These are phyloP conservation scores for Aspiorhynchus laticeps DNA, from an alignment of 2,113 vertebrate genomes.

Conservation along the genomic window DNA sequence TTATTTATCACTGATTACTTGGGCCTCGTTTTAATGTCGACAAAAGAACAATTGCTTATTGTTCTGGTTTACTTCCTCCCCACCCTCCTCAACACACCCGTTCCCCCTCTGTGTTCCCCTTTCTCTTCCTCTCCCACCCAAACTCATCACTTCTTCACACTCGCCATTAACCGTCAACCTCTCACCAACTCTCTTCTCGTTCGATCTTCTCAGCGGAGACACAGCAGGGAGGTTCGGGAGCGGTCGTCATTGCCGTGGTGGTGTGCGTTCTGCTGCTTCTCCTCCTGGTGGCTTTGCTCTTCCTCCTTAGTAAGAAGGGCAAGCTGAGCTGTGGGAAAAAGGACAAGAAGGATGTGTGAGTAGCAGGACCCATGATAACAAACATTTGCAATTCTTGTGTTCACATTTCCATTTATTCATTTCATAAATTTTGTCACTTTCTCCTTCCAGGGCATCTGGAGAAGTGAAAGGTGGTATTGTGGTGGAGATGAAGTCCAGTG, in stretches of 20 bases:
- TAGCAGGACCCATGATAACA: slow-evolving; percentile 44
- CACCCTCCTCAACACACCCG: slow-evolving; percentile 56
- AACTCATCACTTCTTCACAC: not conserved
- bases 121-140: not conserved
- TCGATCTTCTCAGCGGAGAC: slow-evolving; percentile 69
- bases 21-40: not conserved
- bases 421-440: not conserved
- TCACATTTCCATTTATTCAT: not conserved
- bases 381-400: not conserved
- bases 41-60: slow-evolving; percentile 63
- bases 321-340: slow-evolving; percentile 78
- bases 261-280: slow-evolving; percentile 88
- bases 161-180: not conserved
- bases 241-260: slow-evolving; percentile 86
- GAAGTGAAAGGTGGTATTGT: slow-evolving; percentile 74
- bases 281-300: slow-evolving; percentile 82
- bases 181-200: not conserved
- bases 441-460: slow-evolving; percentile 61
- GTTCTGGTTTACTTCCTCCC: slow-evolving; percentile 57
- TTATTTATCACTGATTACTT: slow-evolving; percentile 31
- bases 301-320: slow-evolving; percentile 83
- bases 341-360: slow-evolving; percentile 85
- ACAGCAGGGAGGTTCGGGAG: slow-evolving; percentile 79
- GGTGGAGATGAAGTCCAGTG: slow-evolving; percentile 78
- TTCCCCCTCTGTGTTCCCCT: not conserved